Base-by-base conservation (phyloP, 2,797 vertebrate genomes). In the Alfaro cultratus region DNA sequence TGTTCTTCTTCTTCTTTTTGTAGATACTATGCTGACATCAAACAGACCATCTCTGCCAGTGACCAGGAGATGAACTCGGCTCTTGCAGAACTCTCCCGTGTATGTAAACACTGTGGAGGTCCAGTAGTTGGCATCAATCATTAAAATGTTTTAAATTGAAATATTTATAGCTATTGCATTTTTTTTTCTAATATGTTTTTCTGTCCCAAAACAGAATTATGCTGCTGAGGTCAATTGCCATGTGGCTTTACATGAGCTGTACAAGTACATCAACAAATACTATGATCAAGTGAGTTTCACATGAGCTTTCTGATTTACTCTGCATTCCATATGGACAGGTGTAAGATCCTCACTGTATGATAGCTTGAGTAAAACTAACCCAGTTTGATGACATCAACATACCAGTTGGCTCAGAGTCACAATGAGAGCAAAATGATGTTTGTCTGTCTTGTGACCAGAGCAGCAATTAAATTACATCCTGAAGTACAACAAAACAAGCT, bases 261-360 rank as follows among this genome's bases (percentile, higher is more conserved):
- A 99, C 96, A 99, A 99, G 94, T 99, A 99, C 93, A 99, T 99
- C 96, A 99, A 99, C 96, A 99, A 99, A 87, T 99, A 99, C 93
- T 99, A 99, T 2, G 98, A 99, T 91, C 98, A 99, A 95, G 98
- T 99, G 87, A 95, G 97, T 91, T 68, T 43, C 1, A 55, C 1
- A 5, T 18, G 45, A 75, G 13, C 39, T 53, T 31, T 8, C 39
- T 36, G 11, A 12, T 23, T 9, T 43, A 21, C 34, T 9, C 62
- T 36, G 60, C 31, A 18, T 18, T 64, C 2, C 13, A 9, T 10
- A 18, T 64, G 60, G 7, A 34, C 31, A 18, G 8, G 2, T 34
- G 16, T 21, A 10, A 64, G 12, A 36, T 36, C 36, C 31, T 64
- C 13, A 36, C 60, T 34, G 12, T 21, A 3, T 36, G 57, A 16